These are phyloP conservation scores for Hemibagrus guttatus DNA, from an alignment of 2,797 vertebrate species.

Conservation along the genomic window DNA sequence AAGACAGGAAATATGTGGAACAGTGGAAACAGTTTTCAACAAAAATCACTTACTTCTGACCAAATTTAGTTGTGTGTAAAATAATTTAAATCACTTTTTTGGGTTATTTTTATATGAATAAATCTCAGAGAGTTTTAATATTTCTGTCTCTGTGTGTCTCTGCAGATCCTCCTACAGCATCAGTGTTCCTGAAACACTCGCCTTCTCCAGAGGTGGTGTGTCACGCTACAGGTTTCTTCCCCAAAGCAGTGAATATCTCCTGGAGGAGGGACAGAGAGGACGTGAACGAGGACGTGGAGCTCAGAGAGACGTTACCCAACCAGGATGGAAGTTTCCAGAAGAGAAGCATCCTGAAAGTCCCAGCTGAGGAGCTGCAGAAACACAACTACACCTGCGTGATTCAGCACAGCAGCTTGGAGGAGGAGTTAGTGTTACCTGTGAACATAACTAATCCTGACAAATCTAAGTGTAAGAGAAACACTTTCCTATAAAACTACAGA, in stretches of 20 bases:
- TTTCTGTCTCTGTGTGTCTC: neutral
- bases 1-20: too few species aligned
- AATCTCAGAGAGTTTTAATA: neutral
- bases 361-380: neutral
- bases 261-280: neutral
- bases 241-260: neutral
- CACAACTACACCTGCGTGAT: neutral
- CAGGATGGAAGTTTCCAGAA: conserved; percentile 2
- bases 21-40: too few species aligned
- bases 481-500: neutral
- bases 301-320: neutral
- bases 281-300: neutral
- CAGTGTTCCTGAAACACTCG: neutral
- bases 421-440: neutral
- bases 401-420: neutral
- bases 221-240: conserved; percentile 11
- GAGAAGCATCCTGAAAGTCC: neutral
- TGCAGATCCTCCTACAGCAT: neutral
- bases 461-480: neutral
- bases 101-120: neutral
- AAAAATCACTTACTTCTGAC: too few species aligned
- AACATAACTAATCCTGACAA: neutral
- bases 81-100: too few species aligned
- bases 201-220: neutral
- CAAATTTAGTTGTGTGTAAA: too few species aligned